Conservation (phyloP, 2,888 invertebrate species). For the Pocota personata region DNA sequence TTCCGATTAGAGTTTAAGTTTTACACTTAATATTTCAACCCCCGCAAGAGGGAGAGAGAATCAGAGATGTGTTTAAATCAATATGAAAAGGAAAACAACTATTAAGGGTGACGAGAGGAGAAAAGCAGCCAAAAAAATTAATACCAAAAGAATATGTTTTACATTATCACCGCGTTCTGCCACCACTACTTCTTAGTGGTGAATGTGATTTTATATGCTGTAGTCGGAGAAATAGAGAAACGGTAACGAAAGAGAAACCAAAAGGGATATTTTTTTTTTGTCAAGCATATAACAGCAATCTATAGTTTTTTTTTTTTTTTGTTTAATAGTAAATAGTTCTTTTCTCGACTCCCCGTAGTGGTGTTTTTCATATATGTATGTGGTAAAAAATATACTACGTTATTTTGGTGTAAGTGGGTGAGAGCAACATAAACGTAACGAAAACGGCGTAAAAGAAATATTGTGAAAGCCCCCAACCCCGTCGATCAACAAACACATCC, state of each 20-base stretch:
- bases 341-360: neutral
- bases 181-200: neutral
- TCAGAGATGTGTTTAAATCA: slow-evolving; percentile 16
- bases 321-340: slow-evolving; percentile 10
- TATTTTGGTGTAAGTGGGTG: slow-evolving; percentile 13
- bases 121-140: neutral
- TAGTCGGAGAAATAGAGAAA: neutral
- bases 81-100: slow-evolving; percentile 24
- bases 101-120: neutral
- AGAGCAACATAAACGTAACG: neutral
- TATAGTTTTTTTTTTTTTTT: too few relatives aligned
- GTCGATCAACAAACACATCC: neutral
- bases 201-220: neutral
- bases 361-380: neutral
- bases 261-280: neutral
- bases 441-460: neutral
- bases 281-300: neutral
- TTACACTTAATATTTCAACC: slow-evolving; percentile 7
- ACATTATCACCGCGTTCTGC: neutral
- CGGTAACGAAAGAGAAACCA: neutral
- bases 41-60: slow-evolving; percentile 24
- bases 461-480: neutral
- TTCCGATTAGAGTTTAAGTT: slow-evolving; percentile 4
- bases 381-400: neutral
- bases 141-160: neutral